Percentiles rank a stretch among this genome's conserved stretches.
Conservation (phyloP, 2,797 vertebrate genomes). For the Hafferia zeledoni region DNA sequence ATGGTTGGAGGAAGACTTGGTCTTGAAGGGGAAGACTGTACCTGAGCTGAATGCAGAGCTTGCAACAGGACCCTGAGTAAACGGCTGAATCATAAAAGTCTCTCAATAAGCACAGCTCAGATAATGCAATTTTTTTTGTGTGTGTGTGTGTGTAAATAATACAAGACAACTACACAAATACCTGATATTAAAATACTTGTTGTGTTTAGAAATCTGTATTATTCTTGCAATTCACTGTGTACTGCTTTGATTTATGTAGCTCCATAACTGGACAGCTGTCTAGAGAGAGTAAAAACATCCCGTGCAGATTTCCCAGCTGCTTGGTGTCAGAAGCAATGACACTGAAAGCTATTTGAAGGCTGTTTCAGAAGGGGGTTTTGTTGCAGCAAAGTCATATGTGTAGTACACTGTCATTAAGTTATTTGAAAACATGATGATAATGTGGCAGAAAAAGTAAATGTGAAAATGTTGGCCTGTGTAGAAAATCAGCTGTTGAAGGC, state of each 20-base stretch:
- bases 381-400: neutral
- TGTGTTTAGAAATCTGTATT: slow-evolving; percentile 11
- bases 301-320: neutral
- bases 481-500: neutral
- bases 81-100: neutral
- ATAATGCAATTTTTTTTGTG: neutral
- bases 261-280: neutral
- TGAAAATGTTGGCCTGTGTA: neutral
- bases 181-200: slow-evolving; percentile 14
- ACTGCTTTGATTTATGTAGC: neutral
- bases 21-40: neutral
- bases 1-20: neutral
- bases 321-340: neutral
- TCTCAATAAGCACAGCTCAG: neutral
- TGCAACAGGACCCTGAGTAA: neutral
- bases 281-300: slow-evolving; percentile 10
- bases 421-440: slow-evolving; percentile 32
- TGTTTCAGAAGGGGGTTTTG: slow-evolving; percentile 14
- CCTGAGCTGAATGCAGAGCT: neutral
- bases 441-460: neutral
- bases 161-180: neutral
- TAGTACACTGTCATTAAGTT: neutral
- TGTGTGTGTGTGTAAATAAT: neutral
- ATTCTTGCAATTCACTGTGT: slow-evolving; percentile 18
- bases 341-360: slow-evolving; percentile 1